These are phyloP conservation scores for Galaxea fascicularis DNA, from an alignment of 92 coral and sea anemone genomes.

Conservation along the genomic window DNA sequence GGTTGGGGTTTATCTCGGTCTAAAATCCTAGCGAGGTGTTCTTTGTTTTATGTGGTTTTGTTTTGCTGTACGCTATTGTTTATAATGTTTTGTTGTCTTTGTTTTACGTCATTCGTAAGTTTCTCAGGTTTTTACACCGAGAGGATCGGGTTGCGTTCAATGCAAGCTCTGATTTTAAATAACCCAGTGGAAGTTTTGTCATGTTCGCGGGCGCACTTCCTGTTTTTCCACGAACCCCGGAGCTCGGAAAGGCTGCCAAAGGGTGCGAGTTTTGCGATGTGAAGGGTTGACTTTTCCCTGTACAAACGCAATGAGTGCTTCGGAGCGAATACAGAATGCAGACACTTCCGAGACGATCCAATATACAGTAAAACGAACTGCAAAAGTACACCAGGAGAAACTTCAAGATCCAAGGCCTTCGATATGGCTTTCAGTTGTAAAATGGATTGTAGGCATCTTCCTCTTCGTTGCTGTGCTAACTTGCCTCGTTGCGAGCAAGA, in stretches of 20 bases:
- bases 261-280: not conserved
- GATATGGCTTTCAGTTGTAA: constrained; percentile 66
- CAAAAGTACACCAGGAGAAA: constrained; percentile 69
- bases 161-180: not conserved
- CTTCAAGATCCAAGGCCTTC: constrained; percentile 75
- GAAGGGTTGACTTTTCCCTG: not conserved
- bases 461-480: constrained; percentile 65
- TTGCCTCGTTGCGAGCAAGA: constrained; percentile 88
- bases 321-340: constrained; percentile 8
- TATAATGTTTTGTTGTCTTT: too few relatives aligned
- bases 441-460: constrained; percentile 78
- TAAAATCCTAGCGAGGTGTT: too few relatives aligned
- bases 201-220: constrained; percentile 50
- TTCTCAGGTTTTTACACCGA: too few relatives aligned
- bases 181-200: not conserved
- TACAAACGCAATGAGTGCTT: constrained; percentile 14
- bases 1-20: too few relatives aligned
- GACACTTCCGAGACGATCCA: constrained; percentile 12
- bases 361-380: constrained; percentile 67
- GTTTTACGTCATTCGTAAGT: too few relatives aligned
- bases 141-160: too few relatives aligned
- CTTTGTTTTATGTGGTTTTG: too few relatives aligned
- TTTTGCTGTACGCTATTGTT: too few relatives aligned
- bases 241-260: too few relatives aligned
- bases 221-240: constrained; percentile 12